Conservation (phyloP, 2,888 invertebrate genomes). For the Trachelus stipa region DNA sequence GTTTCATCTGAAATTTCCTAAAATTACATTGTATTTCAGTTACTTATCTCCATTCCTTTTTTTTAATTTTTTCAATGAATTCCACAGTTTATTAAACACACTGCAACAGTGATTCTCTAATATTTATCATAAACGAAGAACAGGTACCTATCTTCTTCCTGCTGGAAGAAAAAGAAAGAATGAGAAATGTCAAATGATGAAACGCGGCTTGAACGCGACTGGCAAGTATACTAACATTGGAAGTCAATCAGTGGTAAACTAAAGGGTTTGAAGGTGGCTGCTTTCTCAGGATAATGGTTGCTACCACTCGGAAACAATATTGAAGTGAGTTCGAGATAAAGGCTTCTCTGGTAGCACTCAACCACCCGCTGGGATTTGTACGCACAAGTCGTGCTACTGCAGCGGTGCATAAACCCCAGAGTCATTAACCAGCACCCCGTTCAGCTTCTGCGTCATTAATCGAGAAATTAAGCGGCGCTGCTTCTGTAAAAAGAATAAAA, state of each 20-base stretch:
- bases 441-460: neutral
- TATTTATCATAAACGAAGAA: too few species aligned
- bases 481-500: neutral
- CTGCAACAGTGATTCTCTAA: too few species aligned
- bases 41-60: too few species aligned
- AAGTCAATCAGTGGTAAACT: slow-evolving; percentile 34
- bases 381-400: slow-evolving; percentile 6
- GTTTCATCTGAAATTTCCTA: too few species aligned
- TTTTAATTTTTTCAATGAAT: too few species aligned
- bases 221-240: slow-evolving; percentile 26
- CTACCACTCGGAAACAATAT: slow-evolving; percentile 30
- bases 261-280: neutral
- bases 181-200: too few species aligned
- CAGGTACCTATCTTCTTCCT: too few species aligned
- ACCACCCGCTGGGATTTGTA: slow-evolving; percentile 41
- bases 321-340: slow-evolving; percentile 32
- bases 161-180: too few species aligned
- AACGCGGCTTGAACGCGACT: slow-evolving; percentile 1
- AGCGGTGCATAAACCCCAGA: neutral
- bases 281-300: slow-evolving; percentile 28
- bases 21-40: too few species aligned
- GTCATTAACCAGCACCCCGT: neutral
- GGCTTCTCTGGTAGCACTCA: slow-evolving; percentile 51
- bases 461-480: too few species aligned
- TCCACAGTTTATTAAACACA: too few species aligned